phyloP scores from a whole-genome alignment of 2,797 vertebrate genomes.

The Anolis apletophallus region DNA sequence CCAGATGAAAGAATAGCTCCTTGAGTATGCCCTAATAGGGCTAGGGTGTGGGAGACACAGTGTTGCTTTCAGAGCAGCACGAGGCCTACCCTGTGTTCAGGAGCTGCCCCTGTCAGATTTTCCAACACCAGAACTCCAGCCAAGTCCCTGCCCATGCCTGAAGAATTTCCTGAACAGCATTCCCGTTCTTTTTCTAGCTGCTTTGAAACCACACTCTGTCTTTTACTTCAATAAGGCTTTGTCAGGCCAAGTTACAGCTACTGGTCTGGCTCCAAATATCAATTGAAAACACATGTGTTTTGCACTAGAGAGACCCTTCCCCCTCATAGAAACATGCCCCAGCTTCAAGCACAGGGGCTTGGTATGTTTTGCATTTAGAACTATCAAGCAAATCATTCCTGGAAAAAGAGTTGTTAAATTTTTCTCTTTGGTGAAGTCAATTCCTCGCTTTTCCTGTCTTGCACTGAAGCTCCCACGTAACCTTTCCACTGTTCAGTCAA shows the following conservation, averaged over 20 bases:
- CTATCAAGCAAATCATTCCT: constrained; percentile 31
- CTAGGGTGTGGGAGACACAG: constrained; percentile 53
- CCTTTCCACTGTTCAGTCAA: neutral
- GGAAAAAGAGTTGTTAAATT: constrained; percentile 13
- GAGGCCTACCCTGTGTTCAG: constrained; percentile 84
- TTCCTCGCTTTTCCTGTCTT: neutral
- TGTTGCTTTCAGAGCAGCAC: constrained; percentile 70
- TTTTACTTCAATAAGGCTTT: constrained; percentile 78
- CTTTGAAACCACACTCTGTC: constrained; percentile 82
- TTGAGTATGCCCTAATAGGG: constrained; percentile 21
- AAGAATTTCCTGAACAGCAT: constrained; percentile 90
- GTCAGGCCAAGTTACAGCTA: constrained; percentile 81
- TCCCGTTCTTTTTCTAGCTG: constrained; percentile 78
- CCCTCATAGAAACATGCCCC: constrained; percentile 33
- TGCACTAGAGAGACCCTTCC: constrained; percentile 63
- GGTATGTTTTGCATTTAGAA: constrained; percentile 34
- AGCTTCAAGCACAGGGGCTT: constrained; percentile 27
- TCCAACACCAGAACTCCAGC: constrained; percentile 86
- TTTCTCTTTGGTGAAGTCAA: constrained; percentile 16
- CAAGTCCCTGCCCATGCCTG: constrained; percentile 89
- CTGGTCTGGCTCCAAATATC: constrained; percentile 86
- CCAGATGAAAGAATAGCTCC: neutral
- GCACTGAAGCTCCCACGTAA: accelerated
- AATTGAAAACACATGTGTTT: constrained; percentile 84
- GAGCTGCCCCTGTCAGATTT: constrained; percentile 89